phyloP scores from a whole-genome alignment of 2,888 invertebrate genomes.

The Napeogenes sylphis region DNA sequence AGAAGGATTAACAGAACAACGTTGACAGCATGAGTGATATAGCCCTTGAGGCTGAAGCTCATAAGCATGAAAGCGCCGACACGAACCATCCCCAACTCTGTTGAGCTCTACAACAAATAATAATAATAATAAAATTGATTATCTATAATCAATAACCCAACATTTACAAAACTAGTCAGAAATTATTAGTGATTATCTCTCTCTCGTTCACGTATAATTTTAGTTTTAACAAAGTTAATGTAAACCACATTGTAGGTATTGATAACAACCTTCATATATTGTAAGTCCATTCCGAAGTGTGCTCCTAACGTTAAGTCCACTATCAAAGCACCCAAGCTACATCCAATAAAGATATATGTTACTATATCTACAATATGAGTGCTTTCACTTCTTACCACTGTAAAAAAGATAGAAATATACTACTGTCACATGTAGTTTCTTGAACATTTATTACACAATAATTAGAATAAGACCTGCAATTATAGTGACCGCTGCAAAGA shows the following conservation, averaged over 20 bases:
- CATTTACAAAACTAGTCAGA: too few relatives aligned
- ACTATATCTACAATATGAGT: slow-evolving; percentile 34
- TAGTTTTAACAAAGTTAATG: too few relatives aligned
- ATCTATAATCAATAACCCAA: too few relatives aligned
- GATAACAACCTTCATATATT: slow-evolving; percentile 26
- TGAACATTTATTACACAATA: neutral
- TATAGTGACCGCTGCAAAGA: slow-evolving; percentile 38
- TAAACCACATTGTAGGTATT: too few relatives aligned
- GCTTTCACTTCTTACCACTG: slow-evolving; percentile 39
- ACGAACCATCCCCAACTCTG: slow-evolving; percentile 40
- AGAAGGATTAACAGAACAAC: slow-evolving; percentile 44
- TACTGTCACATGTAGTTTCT: too few relatives aligned
- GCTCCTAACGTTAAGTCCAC: slow-evolving; percentile 50
- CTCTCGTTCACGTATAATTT: too few relatives aligned
- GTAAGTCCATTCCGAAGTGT: slow-evolving; percentile 53
- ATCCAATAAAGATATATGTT: slow-evolving; percentile 41
- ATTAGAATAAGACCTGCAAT: slow-evolving; percentile 37
- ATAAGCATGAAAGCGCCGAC: slow-evolving; percentile 50
- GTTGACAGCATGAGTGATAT: slow-evolving; percentile 42
- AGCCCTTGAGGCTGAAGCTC: slow-evolving; percentile 52
- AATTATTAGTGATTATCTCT: too few relatives aligned
- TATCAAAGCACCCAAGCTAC: slow-evolving; percentile 41
- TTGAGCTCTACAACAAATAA: too few relatives aligned
- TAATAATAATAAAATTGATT: too few relatives aligned
- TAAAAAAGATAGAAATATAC: slow-evolving; percentile 21